Conservation (phyloP, 23 tunicate species). For the Trididemnum miniatum region DNA sequence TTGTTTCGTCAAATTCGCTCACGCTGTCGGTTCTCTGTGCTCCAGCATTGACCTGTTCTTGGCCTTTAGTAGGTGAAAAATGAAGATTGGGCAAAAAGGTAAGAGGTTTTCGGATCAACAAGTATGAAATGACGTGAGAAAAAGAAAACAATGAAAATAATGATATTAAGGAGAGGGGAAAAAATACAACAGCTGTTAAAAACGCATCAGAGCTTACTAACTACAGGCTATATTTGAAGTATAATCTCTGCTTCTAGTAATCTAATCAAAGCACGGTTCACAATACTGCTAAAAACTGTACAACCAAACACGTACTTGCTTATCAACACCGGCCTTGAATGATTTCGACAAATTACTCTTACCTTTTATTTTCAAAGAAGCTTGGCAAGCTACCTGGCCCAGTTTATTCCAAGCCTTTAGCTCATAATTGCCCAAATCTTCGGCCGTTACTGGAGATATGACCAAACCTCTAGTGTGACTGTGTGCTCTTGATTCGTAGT, state of each 20-base stretch:
- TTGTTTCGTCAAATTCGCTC: no score
- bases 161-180: not conserved
- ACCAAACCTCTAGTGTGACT: constrained; percentile 83
- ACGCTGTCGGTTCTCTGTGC: no score
- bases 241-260: not conserved
- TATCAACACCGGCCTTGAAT: not conserved
- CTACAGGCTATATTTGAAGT: no score
- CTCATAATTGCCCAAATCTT: constrained; percentile 76
- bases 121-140: not conserved
- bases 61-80: no score
- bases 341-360: not conserved
- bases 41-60: no score
- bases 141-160: constrained; percentile 1
- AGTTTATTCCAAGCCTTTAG: constrained; percentile 83
- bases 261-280: not conserved
- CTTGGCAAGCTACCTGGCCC: constrained; percentile 72
- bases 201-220: no score
- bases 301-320: not conserved
- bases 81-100: constrained; percentile 2
- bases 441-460: constrained; percentile 44
- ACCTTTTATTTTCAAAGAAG: constrained; percentile 78
- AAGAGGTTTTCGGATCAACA: not conserved
- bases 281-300: not conserved
- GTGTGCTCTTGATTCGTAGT: constrained; percentile 73
- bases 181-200: no score